phyloP scores from a whole-genome alignment of 2,888 invertebrate genomes.

The Clitarchus hookeri region DNA sequence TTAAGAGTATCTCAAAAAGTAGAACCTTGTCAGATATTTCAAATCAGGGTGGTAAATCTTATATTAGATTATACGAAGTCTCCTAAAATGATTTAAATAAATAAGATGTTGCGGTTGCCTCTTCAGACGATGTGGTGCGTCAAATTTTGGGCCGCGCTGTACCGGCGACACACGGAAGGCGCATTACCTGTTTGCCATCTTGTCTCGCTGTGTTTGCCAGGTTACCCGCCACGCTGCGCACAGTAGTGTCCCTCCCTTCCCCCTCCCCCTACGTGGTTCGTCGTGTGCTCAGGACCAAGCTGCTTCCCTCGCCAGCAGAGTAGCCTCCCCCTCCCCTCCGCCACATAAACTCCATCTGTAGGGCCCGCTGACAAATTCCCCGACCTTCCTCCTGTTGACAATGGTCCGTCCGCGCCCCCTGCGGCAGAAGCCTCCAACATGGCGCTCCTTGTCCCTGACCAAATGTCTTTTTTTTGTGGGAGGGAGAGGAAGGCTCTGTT shows the following conservation, averaged over 20 bases:
- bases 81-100: no score
- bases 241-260: not conserved
- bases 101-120: no score
- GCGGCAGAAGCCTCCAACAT: not conserved
- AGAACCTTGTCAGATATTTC: no score
- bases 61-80: no score
- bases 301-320: not conserved
- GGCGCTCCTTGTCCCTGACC: constrained; percentile 7
- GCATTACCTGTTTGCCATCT: constrained; percentile 14
- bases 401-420: not conserved
- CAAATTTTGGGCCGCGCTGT: not conserved
- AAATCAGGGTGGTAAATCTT: no score
- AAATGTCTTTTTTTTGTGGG: not conserved
- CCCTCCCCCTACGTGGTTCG: not conserved
- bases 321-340: not conserved
- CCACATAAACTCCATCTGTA: not conserved
- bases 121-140: not conserved
- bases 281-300: no score
- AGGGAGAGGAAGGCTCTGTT: not conserved
- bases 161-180: not conserved
- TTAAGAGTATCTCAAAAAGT: no score
- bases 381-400: not conserved
- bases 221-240: not conserved
- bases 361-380: not conserved
- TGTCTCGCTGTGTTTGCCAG: not conserved